Conservation (phyloP, 53 echinoderm and acorn worm genomes). For the Holothuria scabra region DNA sequence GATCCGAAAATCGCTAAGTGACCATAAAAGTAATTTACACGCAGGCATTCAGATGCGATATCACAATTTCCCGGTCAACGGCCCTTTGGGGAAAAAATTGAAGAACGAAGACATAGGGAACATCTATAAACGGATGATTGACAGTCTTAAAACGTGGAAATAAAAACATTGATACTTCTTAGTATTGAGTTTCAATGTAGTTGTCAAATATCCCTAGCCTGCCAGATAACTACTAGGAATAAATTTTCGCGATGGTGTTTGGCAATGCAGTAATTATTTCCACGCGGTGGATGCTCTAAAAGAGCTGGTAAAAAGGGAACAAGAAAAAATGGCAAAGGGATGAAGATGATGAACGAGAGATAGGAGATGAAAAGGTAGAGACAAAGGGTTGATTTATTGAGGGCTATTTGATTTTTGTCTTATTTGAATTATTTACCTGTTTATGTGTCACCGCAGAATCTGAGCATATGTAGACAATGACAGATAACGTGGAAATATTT, state of each 20-base stretch:
- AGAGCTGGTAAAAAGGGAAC: neutral
- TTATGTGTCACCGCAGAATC: too few species aligned
- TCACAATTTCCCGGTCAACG: slow-evolving; percentile 17
- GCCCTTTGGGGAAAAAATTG: slow-evolving; percentile 8
- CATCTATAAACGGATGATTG: slow-evolving; percentile 10
- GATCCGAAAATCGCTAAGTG: slow-evolving; percentile 23
- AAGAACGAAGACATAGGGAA: neutral
- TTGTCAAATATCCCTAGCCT: slow-evolving; percentile 11
- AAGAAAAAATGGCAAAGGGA: neutral
- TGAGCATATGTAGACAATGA: too few species aligned
- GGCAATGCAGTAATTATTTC: too few species aligned
- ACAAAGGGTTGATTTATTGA: neutral
- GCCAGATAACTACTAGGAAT: neutral
- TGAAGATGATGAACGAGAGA: neutral
- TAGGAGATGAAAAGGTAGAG: neutral
- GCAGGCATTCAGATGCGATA: slow-evolving; percentile 30
- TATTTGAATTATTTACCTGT: too few species aligned
- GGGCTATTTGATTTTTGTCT: too few species aligned
- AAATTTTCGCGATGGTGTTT: neutral
- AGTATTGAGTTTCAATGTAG: slow-evolving; percentile 13
- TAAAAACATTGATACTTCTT: slow-evolving; percentile 33
- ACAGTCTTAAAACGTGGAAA: slow-evolving; percentile 1
- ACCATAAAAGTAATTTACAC: slow-evolving; percentile 29
- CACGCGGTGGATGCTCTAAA: too few species aligned
- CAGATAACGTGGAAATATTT: too few species aligned